Conservation (phyloP, 2,888 invertebrate species). For the Gymnocheta viridis region DNA sequence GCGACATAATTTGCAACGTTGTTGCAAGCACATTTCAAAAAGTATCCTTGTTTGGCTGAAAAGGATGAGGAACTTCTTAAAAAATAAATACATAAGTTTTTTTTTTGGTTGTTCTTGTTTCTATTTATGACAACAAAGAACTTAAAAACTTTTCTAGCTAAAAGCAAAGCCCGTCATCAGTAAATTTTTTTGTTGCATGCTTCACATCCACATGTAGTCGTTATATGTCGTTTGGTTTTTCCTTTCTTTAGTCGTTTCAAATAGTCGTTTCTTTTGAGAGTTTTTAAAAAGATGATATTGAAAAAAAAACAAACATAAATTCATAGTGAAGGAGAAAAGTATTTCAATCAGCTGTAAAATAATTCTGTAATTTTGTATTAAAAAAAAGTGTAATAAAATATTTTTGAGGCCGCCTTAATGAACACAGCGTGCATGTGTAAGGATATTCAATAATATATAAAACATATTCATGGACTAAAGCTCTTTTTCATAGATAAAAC, state of each 20-base stretch:
- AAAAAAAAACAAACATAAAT: not conserved
- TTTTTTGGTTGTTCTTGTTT: not conserved
- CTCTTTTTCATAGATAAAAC: no score
- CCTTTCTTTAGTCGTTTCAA: slow-evolving; percentile 36
- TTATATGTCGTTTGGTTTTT: not conserved
- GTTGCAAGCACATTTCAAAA: slow-evolving; percentile 9
- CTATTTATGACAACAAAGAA: slow-evolving; percentile 16
- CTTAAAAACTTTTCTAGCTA: slow-evolving; percentile 38
- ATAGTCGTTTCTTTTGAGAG: slow-evolving; percentile 25
- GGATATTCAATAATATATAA: no score
- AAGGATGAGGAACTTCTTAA: slow-evolving; percentile 40
- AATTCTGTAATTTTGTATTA: no score
- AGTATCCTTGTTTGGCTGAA: slow-evolving; percentile 44
- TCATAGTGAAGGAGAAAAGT: not conserved
- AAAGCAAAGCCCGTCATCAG: slow-evolving; percentile 25
- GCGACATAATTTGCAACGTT: slow-evolving; percentile 52
- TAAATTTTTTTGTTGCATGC: not conserved
- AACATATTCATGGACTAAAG: no score
- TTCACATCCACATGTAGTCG: not conserved
- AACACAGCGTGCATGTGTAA: no score
- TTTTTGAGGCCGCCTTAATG: no score
- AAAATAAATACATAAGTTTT: not conserved
- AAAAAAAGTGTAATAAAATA: no score
- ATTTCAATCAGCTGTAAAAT: not conserved
- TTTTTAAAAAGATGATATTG: not conserved